Evolutionary conservation across 2,888 invertebrate species (phyloP), one percentile per base, ranked within the genome.

Genomic region (Polydrusus cervinus): DNA sequence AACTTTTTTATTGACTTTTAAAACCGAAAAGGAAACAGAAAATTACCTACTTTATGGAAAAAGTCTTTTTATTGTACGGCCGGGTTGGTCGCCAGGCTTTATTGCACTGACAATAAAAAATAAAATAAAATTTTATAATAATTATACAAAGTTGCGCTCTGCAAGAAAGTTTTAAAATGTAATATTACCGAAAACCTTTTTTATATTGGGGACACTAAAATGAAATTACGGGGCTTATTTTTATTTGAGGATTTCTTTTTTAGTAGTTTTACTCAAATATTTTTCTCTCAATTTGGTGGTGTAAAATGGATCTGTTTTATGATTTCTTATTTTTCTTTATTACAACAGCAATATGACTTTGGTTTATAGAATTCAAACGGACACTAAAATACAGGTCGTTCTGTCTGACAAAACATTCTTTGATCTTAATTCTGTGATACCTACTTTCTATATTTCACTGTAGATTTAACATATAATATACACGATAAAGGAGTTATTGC

Each of bases 91-190:
- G 53, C 49, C 43, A 13, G 11, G 55, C 55, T 67, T 53, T 67
- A 53, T 67, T 51, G 43, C 67, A 43, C 18, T 7, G 34, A 40
- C 34, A 53, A 55, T 67, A 67, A 71, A 62, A 71, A 71, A 62
- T 51, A 38, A 71, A 71, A 62, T 71, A 71, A 71, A 71, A 64
- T 71, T 71, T 71, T 62, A 71, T 62, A 71, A 71, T 51, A 71
- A 71, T 71, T 71, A 71, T 40, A 71, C 71, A 71, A 71, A 71
- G 64, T 71, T 71, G 64, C 55, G 40, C 55, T 20, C n/a, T 55
- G 40, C 53, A 43, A 34, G 43, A 57, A 53, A 20, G 40, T 68
- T 55, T 45, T 43, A 53, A 68, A 68, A 68, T 57, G 55, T 68
- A 55, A 55, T 18, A 68, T 40, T 68, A 57, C 68, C 7, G 20